A percentile compares a stretch with the other conserved stretches of the same genome.
phyloP scores from a whole-genome alignment of 2,888 invertebrate genomes.

The Axea sp. region DNA sequence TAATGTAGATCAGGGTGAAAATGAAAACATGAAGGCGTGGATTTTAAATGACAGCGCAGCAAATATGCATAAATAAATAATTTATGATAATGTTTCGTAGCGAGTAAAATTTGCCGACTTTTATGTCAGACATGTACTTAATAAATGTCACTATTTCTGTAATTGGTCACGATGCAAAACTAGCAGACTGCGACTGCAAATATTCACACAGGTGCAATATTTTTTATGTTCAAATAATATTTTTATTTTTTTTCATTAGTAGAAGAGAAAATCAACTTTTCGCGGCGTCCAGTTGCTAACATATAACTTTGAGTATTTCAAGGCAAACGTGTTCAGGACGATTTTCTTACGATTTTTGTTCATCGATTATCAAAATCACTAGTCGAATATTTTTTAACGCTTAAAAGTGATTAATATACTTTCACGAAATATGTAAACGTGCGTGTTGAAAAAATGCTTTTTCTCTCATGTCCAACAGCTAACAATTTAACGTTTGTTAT shows the following conservation, averaged over 20 bases:
- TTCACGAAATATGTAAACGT: slow-evolving; percentile 13
- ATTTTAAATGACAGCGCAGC: slow-evolving; percentile 17
- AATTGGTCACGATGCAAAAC: background rate
- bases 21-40: slow-evolving; percentile 41
- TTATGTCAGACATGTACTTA: slow-evolving; percentile 19
- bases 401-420: background rate
- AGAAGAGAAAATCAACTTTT: slow-evolving; percentile 20
- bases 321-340: slow-evolving; percentile 34
- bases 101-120: slow-evolving; percentile 38
- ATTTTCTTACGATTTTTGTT: slow-evolving; percentile 38
- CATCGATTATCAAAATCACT: slow-evolving; percentile 1
- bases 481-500: slow-evolving; percentile 14
- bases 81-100: slow-evolving; percentile 3
- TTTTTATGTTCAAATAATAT: no score
- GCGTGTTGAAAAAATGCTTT: background rate
- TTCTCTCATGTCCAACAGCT: slow-evolving; percentile 2
- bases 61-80: slow-evolving; percentile 22
- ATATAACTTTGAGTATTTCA: slow-evolving; percentile 35
- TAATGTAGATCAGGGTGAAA: slow-evolving; percentile 57
- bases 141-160: slow-evolving; percentile 34
- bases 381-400: background rate
- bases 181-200: background rate
- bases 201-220: slow-evolving; percentile 4
- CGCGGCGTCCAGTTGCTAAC: slow-evolving; percentile 4
- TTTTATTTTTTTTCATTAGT: no score